Evolutionary conservation across 2,888 invertebrate species (phyloP), one percentile per base, ranked within the genome.

Genomic region (Adineta ricciae): DNA sequence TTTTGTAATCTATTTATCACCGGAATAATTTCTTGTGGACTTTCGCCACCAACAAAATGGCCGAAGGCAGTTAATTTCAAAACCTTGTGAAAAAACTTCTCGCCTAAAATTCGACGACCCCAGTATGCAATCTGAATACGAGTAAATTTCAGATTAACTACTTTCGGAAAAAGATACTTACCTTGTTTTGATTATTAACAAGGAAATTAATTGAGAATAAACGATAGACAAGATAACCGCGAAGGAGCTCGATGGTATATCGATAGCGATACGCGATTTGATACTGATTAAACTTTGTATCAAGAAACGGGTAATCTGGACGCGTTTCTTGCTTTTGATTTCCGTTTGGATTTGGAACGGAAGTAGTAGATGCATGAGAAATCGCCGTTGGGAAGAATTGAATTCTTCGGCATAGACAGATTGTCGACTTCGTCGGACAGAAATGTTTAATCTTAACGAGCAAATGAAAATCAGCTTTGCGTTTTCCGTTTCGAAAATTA

Each of bases 21-120:
- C 46, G 90, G 89, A 83, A 88, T 95, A 90, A 94, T 94, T 88
- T 93, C 92, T 90, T 95, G 94, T 91, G 96, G 95, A 90, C 96
- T 95, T 86, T 91, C 91, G n/a, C 99, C 99, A 84, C 97, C 99
- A 84, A 99, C 99, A 92, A 99, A 99, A 92, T 99, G 99, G 19
- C 98, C 99, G 91, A 98, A 99, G 92, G 99, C 97, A 41, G 98
- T 95, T 83, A 93, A 92, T 91, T 95, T 96, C 96, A 99, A 97
- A 86, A 96, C 87, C 87, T 91, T 88, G 87, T 93, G 93, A 91
- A 98, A 98, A 87, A 97, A 89, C 87, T 91, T 93, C 89, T 94
- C 95, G 54, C 97, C 97, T 86, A 96, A 90, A 86, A 96, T 88
- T 86, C 92, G 92, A 88, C 94, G 93, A 87, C 93, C 91, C 88